phyloP scores from a whole-genome alignment of 2,888 invertebrate species.

The Tromatobia lineatoria region DNA sequence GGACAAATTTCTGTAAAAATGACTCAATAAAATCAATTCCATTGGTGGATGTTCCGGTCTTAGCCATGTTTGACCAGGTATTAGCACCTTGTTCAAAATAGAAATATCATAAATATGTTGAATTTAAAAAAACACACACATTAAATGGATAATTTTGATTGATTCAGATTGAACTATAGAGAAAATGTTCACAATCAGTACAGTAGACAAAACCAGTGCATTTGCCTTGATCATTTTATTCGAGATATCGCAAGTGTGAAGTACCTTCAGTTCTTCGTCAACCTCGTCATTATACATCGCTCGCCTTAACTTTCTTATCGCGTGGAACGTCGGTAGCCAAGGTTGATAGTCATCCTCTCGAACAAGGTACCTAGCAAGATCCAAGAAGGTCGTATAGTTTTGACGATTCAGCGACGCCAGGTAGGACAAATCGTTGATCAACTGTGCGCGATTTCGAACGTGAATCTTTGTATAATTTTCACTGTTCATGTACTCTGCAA shows the following conservation, averaged over 20 bases:
- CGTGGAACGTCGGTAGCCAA: conserved; percentile 86
- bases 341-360: conserved; percentile 89
- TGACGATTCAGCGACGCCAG: conserved; percentile 85
- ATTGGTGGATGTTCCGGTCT: too few species aligned
- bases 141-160: too few species aligned
- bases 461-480: conserved; percentile 86
- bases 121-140: too few species aligned
- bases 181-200: too few species aligned
- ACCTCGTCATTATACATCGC: conserved; percentile 56
- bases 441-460: conserved; percentile 90
- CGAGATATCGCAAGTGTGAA: background rate
- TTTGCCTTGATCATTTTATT: background rate
- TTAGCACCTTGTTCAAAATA: too few species aligned
- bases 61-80: too few species aligned
- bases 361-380: conserved; percentile 87
- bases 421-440: conserved; percentile 91
- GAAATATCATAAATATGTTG: too few species aligned
- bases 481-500: conserved; percentile 85
- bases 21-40: background rate
- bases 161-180: too few species aligned
- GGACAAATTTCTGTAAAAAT: conserved; percentile 59
- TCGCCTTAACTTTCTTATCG: conserved; percentile 49
- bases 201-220: too few species aligned
- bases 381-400: conserved; percentile 84
- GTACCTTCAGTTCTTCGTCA: conserved; percentile 62